Base-by-base conservation (phyloP, 1,140 invertebrate species). In the Wiebesia pumilae region DNA sequence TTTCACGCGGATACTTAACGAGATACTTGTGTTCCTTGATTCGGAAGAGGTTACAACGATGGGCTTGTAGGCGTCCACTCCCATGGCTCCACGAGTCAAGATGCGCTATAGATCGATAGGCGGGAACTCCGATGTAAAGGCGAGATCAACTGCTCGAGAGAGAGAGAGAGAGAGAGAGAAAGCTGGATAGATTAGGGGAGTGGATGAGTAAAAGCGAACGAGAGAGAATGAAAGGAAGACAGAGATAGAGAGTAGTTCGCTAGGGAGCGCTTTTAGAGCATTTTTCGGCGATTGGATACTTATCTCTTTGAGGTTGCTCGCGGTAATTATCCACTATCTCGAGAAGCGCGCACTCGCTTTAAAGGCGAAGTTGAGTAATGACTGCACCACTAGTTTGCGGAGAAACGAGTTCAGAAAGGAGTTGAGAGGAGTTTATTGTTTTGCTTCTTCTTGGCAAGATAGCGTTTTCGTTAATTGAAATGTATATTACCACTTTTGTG, bases 211-310 rank as follows among this genome's bases (percentile, higher is more conserved):
- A 24, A 16, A 38, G 14, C 47, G 65, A 38, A 6, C 19, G 47
- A 47, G 21, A 83, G 65, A 83, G 24, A 83, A 27, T 33, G 27
- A 33, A 16, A 24, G 38, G 10, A 21, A 43, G n/a, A 54, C 12
- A 54, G 12, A 54, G 43, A 78, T 21, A 78, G 75, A n/a, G 43
- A 1, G 30, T 71, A 58, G 77, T 80, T 84, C 40, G 58, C 40
- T n/a, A 71, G 47, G 40, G 47, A 21, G 54, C 38, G 77, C 83
- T 85, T 85, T 85, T 85, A 85, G 73, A 58, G 84, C 33, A 86
- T 82, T 86, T 86, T 86, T 86, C 80, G 81, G 71, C 85, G 54
- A 86, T 86, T 83, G 81, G 85, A 83, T 86, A 79, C 85, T 86
- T 86, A 86, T 83, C 79, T 65, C 85, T 86, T 86, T 79, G 73